Evolutionary conservation across 1,140 invertebrate species (phyloP).

Genomic region (Bradysia coprophila): DNA sequence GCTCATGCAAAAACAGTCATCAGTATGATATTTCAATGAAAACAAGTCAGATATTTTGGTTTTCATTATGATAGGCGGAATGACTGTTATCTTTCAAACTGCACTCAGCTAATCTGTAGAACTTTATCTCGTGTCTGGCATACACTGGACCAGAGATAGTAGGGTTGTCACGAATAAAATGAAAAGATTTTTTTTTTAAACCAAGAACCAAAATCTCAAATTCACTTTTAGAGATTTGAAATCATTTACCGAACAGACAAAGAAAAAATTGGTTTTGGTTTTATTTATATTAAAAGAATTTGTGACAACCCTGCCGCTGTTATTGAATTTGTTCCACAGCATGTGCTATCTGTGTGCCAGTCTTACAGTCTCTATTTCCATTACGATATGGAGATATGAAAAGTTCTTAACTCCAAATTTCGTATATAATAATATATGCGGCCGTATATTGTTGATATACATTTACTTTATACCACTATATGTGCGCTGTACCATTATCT

Average conservation of each 20-base stretch:
- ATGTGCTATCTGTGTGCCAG: conserved; percentile 22
- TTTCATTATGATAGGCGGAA: conserved; percentile 3
- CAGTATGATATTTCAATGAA: background rate
- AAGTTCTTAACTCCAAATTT: conserved; percentile 3
- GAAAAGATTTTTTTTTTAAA: too few species aligned
- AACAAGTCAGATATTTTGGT: conserved; percentile 1
- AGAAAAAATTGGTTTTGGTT: too few species aligned
- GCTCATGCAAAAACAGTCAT: background rate
- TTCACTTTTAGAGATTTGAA: too few species aligned
- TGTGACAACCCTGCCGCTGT: background rate
- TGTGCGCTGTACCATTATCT: background rate
- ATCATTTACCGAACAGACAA: too few species aligned
- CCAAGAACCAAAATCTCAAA: too few species aligned
- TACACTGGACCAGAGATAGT: conserved; percentile 1
- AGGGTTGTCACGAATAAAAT: too few species aligned
- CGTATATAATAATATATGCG: background rate
- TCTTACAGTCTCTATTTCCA: conserved; percentile 26
- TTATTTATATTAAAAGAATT: too few species aligned
- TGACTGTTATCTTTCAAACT: conserved; percentile 4
- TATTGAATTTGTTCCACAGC: conserved; percentile 1
- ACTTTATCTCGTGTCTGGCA: conserved; percentile 5
- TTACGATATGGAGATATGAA: conserved; percentile 23
- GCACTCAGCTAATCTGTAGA: conserved; percentile 5
- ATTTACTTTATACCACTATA: background rate
- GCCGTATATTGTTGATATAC: too few species aligned